phyloP scores from a whole-genome alignment of 2,888 invertebrate species.

The Sarcophaga subvicina region DNA sequence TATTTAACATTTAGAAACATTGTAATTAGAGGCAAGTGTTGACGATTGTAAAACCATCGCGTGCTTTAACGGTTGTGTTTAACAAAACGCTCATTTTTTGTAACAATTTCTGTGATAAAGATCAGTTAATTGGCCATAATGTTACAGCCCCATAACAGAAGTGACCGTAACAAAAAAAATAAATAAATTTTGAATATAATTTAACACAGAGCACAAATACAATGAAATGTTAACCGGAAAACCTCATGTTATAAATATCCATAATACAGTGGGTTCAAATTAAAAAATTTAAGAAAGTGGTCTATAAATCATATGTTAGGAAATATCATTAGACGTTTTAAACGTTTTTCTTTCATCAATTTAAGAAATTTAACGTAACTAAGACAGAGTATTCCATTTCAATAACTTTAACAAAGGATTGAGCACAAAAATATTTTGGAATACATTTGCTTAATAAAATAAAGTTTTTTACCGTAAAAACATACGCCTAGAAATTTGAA shows the following conservation, averaged over 20 bases:
- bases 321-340: too few species aligned
- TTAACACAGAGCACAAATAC: conserved; percentile 44
- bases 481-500: too few species aligned
- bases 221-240: conserved; percentile 39
- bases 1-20: conserved; percentile 28
- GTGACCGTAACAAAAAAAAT: conserved; percentile 33
- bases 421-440: too few species aligned
- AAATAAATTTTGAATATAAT: conserved; percentile 60
- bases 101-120: conserved; percentile 70
- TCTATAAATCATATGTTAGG: too few species aligned
- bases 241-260: conserved; percentile 21
- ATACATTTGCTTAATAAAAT: too few species aligned
- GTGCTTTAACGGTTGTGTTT: conserved; percentile 60
- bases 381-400: too few species aligned
- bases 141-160: conserved; percentile 46
- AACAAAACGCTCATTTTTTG: conserved; percentile 59
- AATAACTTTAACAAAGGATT: too few species aligned
- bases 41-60: conserved; percentile 55
- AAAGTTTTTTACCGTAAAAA: too few species aligned
- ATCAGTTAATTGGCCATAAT: conserved; percentile 77
- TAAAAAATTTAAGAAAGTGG: too few species aligned
- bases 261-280: conserved; percentile 9
- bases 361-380: too few species aligned
- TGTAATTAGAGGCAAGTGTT: conserved; percentile 51
- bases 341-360: too few species aligned